Conservation (phyloP, 1,140 invertebrate species). For the Drosophila saltans region DNA sequence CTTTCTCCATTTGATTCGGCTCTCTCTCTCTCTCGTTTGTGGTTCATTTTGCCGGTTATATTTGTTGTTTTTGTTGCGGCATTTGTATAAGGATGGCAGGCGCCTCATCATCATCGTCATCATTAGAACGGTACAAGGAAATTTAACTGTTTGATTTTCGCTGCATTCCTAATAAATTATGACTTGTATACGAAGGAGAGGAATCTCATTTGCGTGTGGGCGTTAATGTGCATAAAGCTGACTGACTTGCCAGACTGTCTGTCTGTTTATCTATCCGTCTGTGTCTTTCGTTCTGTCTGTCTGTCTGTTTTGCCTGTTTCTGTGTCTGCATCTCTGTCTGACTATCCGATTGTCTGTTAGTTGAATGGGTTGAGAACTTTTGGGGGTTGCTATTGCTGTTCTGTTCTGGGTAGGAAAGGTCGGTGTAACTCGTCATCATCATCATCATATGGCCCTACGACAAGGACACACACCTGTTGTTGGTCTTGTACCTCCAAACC, state of each 20-base stretch:
- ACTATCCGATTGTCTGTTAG: background rate
- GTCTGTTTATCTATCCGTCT: background rate
- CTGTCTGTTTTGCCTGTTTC: background rate
- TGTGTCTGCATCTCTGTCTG: background rate
- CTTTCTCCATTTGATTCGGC: conserved; percentile 3
- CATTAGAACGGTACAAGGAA: conserved; percentile 30
- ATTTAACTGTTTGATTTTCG: conserved; percentile 44
- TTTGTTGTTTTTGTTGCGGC: conserved; percentile 42
- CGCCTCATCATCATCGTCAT: conserved; percentile 5
- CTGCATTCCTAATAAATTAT: conserved; percentile 65
- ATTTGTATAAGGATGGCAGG: conserved; percentile 13
- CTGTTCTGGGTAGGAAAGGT: background rate
- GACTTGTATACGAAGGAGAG: conserved; percentile 14
- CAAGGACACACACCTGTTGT: conserved; percentile 72
- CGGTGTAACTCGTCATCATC: background rate
- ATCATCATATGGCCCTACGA: conserved; percentile 34
- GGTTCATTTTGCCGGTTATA: conserved; percentile 39
- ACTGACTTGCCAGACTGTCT: conserved; percentile 13
- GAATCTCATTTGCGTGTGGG: conserved; percentile 15
- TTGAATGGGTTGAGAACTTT: background rate
- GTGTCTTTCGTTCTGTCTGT: background rate
- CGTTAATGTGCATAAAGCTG: conserved; percentile 17
- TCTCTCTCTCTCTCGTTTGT: conserved; percentile 21
- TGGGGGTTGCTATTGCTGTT: background rate
- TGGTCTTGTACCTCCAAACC: conserved; percentile 31